A percentile compares a stretch with the other conserved stretches of the same genome.
Conservation (phyloP, 2,888 invertebrate genomes). For the Scelioninae gen. 1 region DNA sequence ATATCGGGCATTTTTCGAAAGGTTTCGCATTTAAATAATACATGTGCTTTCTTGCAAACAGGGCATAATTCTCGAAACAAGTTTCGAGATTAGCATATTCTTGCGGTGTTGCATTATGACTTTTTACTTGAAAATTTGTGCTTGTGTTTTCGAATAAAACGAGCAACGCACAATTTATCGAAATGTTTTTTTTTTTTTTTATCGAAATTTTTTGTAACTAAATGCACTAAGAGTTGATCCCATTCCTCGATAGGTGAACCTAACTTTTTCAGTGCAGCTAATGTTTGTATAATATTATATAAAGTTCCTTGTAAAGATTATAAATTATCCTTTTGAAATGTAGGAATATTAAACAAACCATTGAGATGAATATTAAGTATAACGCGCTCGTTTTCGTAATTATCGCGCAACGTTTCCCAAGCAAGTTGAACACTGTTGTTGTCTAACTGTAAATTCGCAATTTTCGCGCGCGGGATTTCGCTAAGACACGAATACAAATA, state of each 20-base stretch:
- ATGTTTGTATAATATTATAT: no score
- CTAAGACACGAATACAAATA: conserved; percentile 7
- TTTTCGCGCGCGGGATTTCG: neutral
- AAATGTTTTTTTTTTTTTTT: no score
- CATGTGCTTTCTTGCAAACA: no score
- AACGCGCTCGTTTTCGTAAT: neutral
- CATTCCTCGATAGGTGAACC: no score
- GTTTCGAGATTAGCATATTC: neutral
- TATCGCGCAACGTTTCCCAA: neutral
- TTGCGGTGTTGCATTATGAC: neutral
- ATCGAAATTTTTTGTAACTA: no score
- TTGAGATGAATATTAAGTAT: neutral
- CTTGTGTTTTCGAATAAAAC: neutral
- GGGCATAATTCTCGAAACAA: no score
- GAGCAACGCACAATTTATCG: neutral
- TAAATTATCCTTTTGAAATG: neutral
- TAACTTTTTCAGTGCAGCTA: no score
- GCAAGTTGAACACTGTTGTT: conserved; percentile 4
- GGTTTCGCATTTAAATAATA: no score
- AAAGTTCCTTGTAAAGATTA: no score
- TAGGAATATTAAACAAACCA: neutral
- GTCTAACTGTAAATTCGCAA: neutral
- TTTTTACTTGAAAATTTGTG: no score
- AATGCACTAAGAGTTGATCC: no score
- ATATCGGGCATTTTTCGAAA: no score